A percentile compares a stretch with the other conserved stretches of the same genome.
Evolutionary conservation across 2,888 invertebrate genomes (phyloP).

Genomic region (Malthinus flaveolus): DNA sequence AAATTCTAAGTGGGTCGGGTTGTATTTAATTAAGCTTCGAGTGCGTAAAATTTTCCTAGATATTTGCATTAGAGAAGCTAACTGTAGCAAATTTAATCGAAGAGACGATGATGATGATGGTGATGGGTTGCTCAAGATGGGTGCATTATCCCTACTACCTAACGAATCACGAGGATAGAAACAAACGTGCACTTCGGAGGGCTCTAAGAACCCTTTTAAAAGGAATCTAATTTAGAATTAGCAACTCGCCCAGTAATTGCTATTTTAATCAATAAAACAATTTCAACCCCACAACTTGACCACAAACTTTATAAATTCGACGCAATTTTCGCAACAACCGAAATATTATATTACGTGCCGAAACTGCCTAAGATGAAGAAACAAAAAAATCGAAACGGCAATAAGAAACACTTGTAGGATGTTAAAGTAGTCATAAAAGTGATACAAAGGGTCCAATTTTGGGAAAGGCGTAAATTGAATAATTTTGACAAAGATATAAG

Average conservation of each 20-base stretch:
- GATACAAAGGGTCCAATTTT: conserved; percentile 40
- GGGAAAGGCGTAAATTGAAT: conserved; percentile 33
- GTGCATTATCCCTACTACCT: conserved; percentile 10
- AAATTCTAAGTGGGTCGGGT: conserved; percentile 9
- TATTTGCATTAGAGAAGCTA: conserved; percentile 10
- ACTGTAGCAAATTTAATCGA: conserved; percentile 20
- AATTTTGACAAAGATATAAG: conserved; percentile 32
- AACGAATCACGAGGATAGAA: conserved; percentile 11
- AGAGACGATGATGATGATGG: background rate
- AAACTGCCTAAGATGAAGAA: conserved; percentile 1
- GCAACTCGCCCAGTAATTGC: background rate
- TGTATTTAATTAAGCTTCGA: conserved; percentile 31
- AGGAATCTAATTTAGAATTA: conserved; percentile 5
- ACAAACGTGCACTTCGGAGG: conserved; percentile 5
- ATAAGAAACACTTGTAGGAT: conserved; percentile 46
- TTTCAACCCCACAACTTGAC: background rate
- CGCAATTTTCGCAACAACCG: background rate
- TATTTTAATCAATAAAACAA: background rate
- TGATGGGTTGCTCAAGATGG: conserved; percentile 8
- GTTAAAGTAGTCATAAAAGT: conserved; percentile 45
- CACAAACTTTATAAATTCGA: background rate
- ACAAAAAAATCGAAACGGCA: conserved; percentile 23
- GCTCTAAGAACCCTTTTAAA: conserved; percentile 6
- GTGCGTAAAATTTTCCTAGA: conserved; percentile 23
- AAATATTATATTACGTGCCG: background rate